Evolutionary conservation across 2,797 vertebrate species (phyloP).

Genomic region (Mycteria americana): DNA sequence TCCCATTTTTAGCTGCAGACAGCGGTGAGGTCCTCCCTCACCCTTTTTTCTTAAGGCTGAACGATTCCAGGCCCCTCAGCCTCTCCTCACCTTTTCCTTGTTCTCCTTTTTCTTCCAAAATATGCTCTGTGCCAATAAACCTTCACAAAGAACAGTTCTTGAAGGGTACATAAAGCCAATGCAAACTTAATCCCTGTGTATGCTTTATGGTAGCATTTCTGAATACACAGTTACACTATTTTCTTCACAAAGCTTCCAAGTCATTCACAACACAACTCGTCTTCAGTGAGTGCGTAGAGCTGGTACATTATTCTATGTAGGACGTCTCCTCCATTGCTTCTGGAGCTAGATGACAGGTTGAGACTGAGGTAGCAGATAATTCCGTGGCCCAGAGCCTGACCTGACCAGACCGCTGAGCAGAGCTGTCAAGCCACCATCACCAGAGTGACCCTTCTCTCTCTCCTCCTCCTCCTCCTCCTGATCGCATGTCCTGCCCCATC

Average conservation of each 20-base stretch:
- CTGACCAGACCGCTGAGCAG: neutral
- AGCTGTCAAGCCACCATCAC: neutral
- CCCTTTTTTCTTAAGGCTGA: neutral
- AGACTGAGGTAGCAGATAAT: neutral
- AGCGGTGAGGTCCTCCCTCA: neutral
- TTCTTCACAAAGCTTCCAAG: neutral
- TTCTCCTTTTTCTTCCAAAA: neutral
- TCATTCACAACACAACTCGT: neutral
- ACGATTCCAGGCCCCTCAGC: neutral
- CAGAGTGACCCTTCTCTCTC: neutral
- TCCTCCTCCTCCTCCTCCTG: neutral
- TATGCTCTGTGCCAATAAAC: neutral
- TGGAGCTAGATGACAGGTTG: neutral
- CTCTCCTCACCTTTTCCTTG: neutral
- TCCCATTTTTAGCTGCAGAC: neutral
- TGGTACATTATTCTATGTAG: neutral
- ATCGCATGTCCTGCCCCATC: rapidly evolving
- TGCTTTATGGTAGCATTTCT: neutral
- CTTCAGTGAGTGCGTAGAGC: neutral
- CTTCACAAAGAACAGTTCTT: neutral
- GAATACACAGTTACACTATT: neutral
- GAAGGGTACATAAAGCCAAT: neutral
- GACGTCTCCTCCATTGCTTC: neutral
- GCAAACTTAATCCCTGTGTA: neutral
- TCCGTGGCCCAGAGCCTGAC: neutral